phyloP scores from a whole-genome alignment of 2,888 invertebrate species.

The Lamproptera curius region DNA sequence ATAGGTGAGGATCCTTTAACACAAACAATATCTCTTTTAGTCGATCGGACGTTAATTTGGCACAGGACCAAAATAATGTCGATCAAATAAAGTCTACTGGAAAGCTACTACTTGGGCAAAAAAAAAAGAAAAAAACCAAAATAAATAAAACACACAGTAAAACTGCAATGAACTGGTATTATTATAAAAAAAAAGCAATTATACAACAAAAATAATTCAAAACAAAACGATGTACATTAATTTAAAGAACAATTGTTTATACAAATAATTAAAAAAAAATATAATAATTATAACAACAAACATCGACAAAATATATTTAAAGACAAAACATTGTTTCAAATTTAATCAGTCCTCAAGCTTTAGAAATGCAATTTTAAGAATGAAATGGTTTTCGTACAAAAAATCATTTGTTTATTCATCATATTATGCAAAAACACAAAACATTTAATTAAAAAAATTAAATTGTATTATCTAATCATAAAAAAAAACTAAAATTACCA shows the following conservation, averaged over 20 bases:
- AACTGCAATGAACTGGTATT: constrained; percentile 86
- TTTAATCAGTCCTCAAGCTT: constrained; percentile 74
- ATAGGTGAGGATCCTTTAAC: constrained; percentile 46
- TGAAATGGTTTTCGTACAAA: constrained; percentile 56
- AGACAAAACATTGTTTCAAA: constrained; percentile 74
- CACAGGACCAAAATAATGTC: constrained; percentile 40
- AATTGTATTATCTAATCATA: constrained; percentile 28
- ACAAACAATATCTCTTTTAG: constrained; percentile 54
- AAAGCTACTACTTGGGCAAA: constrained; percentile 67
- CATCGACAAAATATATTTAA: constrained; percentile 79
- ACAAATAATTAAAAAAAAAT: constrained; percentile 83
- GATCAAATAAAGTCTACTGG: constrained; percentile 41
- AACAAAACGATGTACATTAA: constrained; percentile 88
- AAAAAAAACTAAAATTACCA: constrained; percentile 54
- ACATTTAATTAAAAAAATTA: constrained; percentile 38
- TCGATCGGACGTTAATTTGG: constrained; percentile 43
- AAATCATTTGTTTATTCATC: constrained; percentile 55
- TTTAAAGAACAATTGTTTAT: constrained; percentile 86
- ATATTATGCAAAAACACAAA: constrained; percentile 65
- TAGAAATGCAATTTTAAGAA: constrained; percentile 76
- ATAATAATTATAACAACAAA: constrained; percentile 80
- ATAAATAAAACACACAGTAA: constrained; percentile 81
- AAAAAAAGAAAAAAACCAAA: constrained; percentile 49
- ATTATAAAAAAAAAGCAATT: constrained; percentile 85
- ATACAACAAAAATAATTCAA: constrained; percentile 86